Conservation (phyloP, 92 coral and sea anemone species). For the Plumapathes pennacea region DNA sequence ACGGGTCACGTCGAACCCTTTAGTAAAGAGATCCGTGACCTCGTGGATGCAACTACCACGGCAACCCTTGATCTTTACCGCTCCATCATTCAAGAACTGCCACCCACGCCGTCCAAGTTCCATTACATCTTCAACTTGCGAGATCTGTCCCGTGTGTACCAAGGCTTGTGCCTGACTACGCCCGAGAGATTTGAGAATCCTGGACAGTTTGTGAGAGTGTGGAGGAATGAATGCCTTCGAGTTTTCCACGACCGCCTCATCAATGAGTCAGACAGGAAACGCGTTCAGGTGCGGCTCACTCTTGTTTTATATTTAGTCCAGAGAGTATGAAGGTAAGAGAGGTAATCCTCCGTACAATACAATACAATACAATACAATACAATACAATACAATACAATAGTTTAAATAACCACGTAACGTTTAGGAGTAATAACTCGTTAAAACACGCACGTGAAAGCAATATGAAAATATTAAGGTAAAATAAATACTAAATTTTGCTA, state of each 20-base stretch:
- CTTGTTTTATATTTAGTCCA: too few species aligned
- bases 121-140: conserved; percentile 99
- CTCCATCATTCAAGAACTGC: conserved; percentile 82
- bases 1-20: conserved; percentile 91
- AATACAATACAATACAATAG: too few species aligned
- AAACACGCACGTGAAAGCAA: too few species aligned
- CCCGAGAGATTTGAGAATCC: conserved; percentile 93
- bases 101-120: conserved; percentile 99
- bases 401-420: too few species aligned
- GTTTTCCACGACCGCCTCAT: conserved; percentile 98
- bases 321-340: too few species aligned
- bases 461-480: too few species aligned
- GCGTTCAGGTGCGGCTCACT: conserved; percentile 66
- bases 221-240: conserved; percentile 98
- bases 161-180: conserved; percentile 92
- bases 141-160: conserved; percentile 95
- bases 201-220: conserved; percentile 86
- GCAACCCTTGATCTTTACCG: conserved; percentile 83
- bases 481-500: too few species aligned
- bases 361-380: too few species aligned
- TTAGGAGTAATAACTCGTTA: too few species aligned
- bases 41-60: conserved; percentile 69
- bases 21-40: conserved; percentile 75
- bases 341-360: too few species aligned
- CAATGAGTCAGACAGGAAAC: conserved; percentile 72